These are phyloP conservation scores for Leptothorax acervorum DNA, from an alignment of 2,888 invertebrate genomes.

Conservation along the genomic window DNA sequence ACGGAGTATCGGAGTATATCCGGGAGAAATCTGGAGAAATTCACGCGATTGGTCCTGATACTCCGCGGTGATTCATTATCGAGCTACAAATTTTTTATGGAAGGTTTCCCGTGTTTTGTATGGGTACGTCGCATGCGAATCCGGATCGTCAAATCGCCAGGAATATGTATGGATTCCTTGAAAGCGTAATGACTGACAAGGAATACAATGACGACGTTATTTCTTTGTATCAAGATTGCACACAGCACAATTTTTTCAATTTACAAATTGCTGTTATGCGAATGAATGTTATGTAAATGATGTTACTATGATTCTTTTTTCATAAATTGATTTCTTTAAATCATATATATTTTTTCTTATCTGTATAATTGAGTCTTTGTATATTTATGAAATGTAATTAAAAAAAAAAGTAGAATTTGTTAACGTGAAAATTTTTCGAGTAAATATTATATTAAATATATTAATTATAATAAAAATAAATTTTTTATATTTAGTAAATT, in stretches of 20 bases:
- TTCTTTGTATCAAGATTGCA: not conserved
- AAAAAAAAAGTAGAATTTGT: not conserved
- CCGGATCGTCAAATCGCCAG: not conserved
- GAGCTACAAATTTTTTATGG: not conserved
- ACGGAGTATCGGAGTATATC: not conserved
- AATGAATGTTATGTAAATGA: not conserved
- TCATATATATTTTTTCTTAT: not conserved
- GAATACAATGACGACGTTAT: not conserved
- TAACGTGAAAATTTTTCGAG: not conserved
- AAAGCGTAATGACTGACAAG: not conserved
- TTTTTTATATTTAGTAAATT: constrained; percentile 3
- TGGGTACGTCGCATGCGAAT: not conserved
- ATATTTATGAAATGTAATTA: not conserved
- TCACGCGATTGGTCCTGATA: not conserved
- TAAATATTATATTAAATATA: not conserved
- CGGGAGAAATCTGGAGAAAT: constrained; percentile 35
- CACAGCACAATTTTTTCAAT: not conserved
- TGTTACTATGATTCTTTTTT: not conserved
- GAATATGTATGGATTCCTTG: not conserved
- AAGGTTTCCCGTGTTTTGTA: not conserved
- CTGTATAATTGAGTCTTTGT: not conserved
- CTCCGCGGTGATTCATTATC: not conserved
- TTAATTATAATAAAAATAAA: not conserved
- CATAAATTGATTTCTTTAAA: not conserved
- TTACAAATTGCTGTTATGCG: not conserved